Evolutionary conservation across 2,113 vertebrate species (phyloP), one percentile per base, ranked within the genome.

Genomic region (Calyptommatus sinebrachiatus): DNA sequence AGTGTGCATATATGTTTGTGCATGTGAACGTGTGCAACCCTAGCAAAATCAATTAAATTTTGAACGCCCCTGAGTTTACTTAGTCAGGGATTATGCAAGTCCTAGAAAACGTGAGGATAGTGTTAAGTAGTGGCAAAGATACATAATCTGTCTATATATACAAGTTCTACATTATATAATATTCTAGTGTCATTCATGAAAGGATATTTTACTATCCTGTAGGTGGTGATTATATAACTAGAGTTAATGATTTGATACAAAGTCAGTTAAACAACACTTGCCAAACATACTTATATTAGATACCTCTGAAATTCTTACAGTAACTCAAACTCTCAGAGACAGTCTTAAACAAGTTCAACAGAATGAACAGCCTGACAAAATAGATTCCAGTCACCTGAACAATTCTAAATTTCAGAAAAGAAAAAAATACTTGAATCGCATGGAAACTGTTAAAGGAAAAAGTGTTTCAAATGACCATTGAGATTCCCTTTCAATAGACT

Each of bases 161-260:
- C 46, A 79, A 77, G 79, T 68, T 82, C 28, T 73, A 68, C 77
- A 82, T 29, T 8, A 29, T 71, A 88, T 83, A 83, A 72, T 78
- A 73, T 86, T 81, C 80, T 1, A 22, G 48, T 70, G 80, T 35
- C 73, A 14, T 60, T 77, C 60, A 28, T 78, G 20, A 86, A 88
- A 85, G 11, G 12, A 46, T 74, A 7, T 66, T 66, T 28, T 28
- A 28, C 63, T 10, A 65, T 12, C 26, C 63, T 65, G 9, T n/a
- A 65, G 9, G n/a, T 26, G n/a, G 63, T 28, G 63, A 65, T 82
- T 76, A 53, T 22, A 41, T 53, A 31, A 2, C 5, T 68, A 22
- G 22, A 73, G 83, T 84, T 88, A 82, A 41, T 85, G 80, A 75
- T 78, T 81, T 83, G 82, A 78, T 63, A 81, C 26, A 84, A 85